Evolutionary conservation across 92 coral and sea anemone species (phyloP).

Genomic region (Palythoa grandis): DNA sequence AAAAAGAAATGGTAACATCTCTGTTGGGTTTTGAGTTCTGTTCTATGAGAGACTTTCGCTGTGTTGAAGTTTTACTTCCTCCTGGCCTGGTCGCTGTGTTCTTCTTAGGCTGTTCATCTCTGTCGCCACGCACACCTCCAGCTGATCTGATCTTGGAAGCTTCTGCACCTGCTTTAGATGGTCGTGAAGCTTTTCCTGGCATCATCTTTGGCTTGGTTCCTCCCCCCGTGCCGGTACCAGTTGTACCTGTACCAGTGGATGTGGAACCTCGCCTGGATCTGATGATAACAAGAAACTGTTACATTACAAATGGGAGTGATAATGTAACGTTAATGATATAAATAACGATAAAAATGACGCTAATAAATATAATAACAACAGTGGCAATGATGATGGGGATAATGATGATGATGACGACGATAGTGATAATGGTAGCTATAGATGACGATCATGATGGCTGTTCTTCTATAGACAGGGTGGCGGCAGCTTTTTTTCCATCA

Average conservation of each 20-base stretch:
- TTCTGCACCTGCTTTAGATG: slow-evolving; percentile 48
- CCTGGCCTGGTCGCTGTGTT: slow-evolving; percentile 31
- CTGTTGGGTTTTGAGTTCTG: too few relatives aligned
- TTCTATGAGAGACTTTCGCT: background rate
- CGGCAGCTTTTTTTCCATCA: too few relatives aligned
- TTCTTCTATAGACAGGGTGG: too few relatives aligned
- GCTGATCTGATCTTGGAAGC: slow-evolving; percentile 44
- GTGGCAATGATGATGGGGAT: background rate
- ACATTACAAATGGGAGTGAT: background rate
- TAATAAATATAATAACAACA: too few relatives aligned
- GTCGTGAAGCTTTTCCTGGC: slow-evolving; percentile 21
- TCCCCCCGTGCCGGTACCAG: background rate
- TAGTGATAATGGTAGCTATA: background rate
- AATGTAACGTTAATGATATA: background rate
- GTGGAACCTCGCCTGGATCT: slow-evolving; percentile 16
- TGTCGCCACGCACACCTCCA: slow-evolving; percentile 48
- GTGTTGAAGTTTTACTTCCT: slow-evolving; percentile 5
- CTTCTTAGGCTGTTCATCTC: slow-evolving; percentile 53
- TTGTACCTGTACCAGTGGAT: slow-evolving; percentile 3
- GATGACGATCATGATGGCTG: background rate
- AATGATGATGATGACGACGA: background rate
- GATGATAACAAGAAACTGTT: background rate
- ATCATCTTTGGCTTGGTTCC: slow-evolving; percentile 8
- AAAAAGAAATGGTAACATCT: too few relatives aligned
- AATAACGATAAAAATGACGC: background rate